A percentile compares a stretch with the other conserved stretches of the same genome.
Conservation (phyloP, 1,140 invertebrate species). For the Phortica variegata region DNA sequence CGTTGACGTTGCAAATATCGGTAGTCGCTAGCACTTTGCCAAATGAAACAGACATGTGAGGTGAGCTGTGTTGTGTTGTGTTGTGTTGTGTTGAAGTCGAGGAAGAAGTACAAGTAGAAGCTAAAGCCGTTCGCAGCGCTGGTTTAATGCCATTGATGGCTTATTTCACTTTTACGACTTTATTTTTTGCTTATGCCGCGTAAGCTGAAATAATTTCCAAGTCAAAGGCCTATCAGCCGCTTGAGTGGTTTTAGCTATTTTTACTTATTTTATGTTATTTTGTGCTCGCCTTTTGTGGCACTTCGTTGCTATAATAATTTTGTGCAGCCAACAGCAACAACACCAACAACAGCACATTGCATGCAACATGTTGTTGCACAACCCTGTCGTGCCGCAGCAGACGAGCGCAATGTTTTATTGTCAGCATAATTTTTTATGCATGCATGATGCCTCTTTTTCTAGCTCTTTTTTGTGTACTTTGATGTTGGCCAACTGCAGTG, state of each 20-base stretch:
- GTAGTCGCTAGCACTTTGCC: constrained; percentile 48
- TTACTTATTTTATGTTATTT: constrained; percentile 8
- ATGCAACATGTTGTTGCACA: constrained; percentile 40
- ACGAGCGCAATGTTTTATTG: constrained; percentile 46
- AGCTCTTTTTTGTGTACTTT: constrained; percentile 27
- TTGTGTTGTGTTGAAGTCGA: constrained; percentile 8
- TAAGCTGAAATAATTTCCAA: constrained; percentile 37
- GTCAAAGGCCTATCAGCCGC: constrained; percentile 9
- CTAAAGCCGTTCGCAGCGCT: constrained; percentile 26
- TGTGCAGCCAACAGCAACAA: constrained; percentile 20
- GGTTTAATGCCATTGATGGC: constrained; percentile 54
- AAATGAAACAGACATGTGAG: constrained; percentile 37
- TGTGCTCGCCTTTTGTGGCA: constrained; percentile 5
- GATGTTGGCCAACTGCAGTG: constrained; percentile 45
- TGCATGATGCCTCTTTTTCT: background rate
- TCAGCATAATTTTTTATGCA: constrained; percentile 50
- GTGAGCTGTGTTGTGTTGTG: constrained; percentile 1
- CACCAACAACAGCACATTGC: constrained; percentile 41
- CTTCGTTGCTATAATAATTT: constrained; percentile 4
- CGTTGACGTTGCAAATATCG: constrained; percentile 11
- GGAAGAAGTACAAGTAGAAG: constrained; percentile 28
- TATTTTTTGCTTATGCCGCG: no score
- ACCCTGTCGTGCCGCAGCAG: constrained; percentile 21
- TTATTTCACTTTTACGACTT: constrained; percentile 54
- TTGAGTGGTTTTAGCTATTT: constrained; percentile 3